Percentiles rank a stretch among this genome's conserved stretches.
These are phyloP conservation scores for Acleris cristana DNA, from an alignment of 2,888 invertebrate species.

Conservation along the genomic window DNA sequence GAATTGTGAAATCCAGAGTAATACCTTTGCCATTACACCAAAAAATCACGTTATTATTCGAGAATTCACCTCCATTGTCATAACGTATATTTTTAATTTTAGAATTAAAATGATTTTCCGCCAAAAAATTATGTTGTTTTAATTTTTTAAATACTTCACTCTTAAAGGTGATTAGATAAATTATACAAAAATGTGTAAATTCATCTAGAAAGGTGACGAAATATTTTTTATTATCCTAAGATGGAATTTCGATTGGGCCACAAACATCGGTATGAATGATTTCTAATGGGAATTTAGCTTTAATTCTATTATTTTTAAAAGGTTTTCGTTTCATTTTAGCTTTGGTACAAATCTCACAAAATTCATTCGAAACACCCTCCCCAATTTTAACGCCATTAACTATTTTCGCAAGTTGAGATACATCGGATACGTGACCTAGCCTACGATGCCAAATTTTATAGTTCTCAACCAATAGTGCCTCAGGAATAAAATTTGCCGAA, in stretches of 20 bases:
- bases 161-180: no score
- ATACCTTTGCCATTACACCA: no score
- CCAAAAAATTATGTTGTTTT: no score
- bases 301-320: not conserved
- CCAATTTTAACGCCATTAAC: conserved; percentile 20
- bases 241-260: not conserved
- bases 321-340: conserved; percentile 12
- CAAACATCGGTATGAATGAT: conserved; percentile 1
- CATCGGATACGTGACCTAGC: conserved; percentile 24
- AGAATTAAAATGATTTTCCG: no score
- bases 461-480: conserved; percentile 1
- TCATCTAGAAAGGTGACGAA: not conserved
- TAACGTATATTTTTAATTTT: no score
- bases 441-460: conserved; percentile 11
- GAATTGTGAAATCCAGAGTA: no score
- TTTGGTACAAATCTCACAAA: conserved; percentile 13
- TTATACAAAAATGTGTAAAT: no score
- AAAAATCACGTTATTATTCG: no score
- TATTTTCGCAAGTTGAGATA: conserved; percentile 14
- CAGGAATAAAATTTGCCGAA: no score
- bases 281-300: not conserved
- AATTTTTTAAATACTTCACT: no score
- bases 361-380: not conserved
- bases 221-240: not conserved
- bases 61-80: no score